These are phyloP conservation scores for Hippoglossus hippoglossus DNA, from an alignment of 2,797 vertebrate species.

Conservation along the genomic window DNA sequence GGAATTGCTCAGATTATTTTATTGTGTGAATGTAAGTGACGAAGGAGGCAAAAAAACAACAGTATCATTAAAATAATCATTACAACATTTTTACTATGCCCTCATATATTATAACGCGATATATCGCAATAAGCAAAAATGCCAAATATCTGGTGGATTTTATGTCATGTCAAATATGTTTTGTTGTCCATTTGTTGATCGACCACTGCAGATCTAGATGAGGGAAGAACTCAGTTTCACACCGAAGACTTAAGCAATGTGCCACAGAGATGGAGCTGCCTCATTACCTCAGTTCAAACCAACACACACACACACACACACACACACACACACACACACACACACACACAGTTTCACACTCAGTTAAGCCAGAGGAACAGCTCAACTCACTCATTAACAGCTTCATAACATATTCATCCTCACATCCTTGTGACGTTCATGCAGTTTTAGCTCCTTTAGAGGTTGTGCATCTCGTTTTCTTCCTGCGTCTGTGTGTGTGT, in stretches of 20 bases:
- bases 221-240: neutral
- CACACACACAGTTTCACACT: constrained; percentile 30
- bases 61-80: too few species aligned
- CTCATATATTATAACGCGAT: too few species aligned
- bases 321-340: constrained; percentile 19
- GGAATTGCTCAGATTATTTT: too few species aligned
- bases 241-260: neutral
- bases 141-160: too few species aligned
- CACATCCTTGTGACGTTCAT: constrained; percentile 28
- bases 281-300: constrained; percentile 55
- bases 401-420: constrained; percentile 59
- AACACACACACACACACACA: constrained; percentile 18
- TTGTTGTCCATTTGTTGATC: too few species aligned
- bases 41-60: too few species aligned
- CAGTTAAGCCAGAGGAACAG: constrained; percentile 43
- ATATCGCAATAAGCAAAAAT: too few species aligned
- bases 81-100: too few species aligned
- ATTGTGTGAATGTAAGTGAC: too few species aligned
- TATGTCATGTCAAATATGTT: too few species aligned
- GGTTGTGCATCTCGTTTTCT: neutral
- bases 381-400: constrained; percentile 60
- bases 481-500: neutral
- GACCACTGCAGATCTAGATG: too few species aligned
- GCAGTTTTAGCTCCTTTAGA: constrained; percentile 13
- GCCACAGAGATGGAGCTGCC: constrained; percentile 19